phyloP scores from a whole-genome alignment of 2,797 vertebrate species.

The Epinephelus malabaricus region DNA sequence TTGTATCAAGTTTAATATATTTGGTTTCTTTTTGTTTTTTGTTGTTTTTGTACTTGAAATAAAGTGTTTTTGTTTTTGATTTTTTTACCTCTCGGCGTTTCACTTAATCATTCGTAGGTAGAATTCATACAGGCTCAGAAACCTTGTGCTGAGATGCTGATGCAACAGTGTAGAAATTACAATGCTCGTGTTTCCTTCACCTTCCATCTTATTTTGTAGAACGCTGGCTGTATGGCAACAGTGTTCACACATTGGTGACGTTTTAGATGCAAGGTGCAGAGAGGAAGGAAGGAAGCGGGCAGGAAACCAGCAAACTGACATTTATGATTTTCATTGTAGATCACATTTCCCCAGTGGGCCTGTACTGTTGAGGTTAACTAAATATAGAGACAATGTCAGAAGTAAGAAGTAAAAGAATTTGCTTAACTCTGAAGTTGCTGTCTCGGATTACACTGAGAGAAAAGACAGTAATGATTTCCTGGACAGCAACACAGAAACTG shows the following conservation, averaged over 20 bases:
- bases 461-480: neutral
- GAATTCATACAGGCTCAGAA: neutral
- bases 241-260: conserved; percentile 2
- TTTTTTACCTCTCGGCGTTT: conserved; percentile 39
- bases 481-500: neutral
- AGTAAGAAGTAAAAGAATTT: neutral
- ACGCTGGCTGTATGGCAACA: neutral
- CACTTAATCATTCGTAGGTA: neutral
- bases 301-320: conserved; percentile 59
- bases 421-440: neutral
- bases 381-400: neutral
- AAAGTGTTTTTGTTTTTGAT: conserved; percentile 72
- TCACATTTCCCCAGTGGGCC: neutral
- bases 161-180: neutral
- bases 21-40: conserved; percentile 63
- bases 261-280: conserved; percentile 22
- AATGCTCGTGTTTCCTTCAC: neutral
- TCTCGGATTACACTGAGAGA: neutral
- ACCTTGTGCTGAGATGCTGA: neutral
- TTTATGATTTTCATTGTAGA: conserved; percentile 40
- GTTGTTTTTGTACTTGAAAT: conserved; percentile 87
- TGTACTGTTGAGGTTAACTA: neutral
- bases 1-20: conserved; percentile 92
- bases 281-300: conserved; percentile 55
- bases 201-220: no score